Evolutionary conservation across 2,797 vertebrate species (phyloP).

Genomic region (Pelochelys cantorii): DNA sequence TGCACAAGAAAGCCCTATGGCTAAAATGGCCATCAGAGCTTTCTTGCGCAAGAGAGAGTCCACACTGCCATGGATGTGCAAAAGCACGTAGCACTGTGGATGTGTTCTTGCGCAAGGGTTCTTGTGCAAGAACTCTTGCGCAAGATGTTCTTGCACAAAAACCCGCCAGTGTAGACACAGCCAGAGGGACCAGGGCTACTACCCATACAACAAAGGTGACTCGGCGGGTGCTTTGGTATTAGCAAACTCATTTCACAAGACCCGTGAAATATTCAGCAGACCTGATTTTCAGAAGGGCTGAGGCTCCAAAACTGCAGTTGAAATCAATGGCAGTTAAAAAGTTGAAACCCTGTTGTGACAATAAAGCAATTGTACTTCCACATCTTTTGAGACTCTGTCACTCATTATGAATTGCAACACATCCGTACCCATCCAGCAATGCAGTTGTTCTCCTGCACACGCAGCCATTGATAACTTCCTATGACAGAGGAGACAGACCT

Average conservation of each 20-base stretch:
- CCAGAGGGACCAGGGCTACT: neutral
- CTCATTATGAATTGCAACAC: neutral
- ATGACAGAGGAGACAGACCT: neutral
- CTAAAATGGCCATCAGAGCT: no score
- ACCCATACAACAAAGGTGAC: neutral
- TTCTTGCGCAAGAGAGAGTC: no score
- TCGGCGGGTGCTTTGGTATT: neutral
- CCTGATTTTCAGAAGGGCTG: neutral
- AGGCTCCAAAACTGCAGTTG: neutral
- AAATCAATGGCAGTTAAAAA: neutral
- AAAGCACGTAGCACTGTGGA: no score
- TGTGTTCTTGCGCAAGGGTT: no score
- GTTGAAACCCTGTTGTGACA: neutral
- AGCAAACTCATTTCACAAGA: neutral
- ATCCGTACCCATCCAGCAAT: neutral
- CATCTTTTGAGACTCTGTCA: neutral
- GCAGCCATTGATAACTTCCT: neutral
- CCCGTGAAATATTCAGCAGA: neutral
- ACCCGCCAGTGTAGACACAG: no score
- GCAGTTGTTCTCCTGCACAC: no score
- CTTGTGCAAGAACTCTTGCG: no score
- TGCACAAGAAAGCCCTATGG: no score
- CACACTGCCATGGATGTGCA: no score
- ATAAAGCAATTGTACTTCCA: neutral
- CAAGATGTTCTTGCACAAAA: no score